Percentiles rank a stretch among this genome's conserved stretches.
Conservation (phyloP, 2,888 invertebrate species). For the Chrysodeixis includens region DNA sequence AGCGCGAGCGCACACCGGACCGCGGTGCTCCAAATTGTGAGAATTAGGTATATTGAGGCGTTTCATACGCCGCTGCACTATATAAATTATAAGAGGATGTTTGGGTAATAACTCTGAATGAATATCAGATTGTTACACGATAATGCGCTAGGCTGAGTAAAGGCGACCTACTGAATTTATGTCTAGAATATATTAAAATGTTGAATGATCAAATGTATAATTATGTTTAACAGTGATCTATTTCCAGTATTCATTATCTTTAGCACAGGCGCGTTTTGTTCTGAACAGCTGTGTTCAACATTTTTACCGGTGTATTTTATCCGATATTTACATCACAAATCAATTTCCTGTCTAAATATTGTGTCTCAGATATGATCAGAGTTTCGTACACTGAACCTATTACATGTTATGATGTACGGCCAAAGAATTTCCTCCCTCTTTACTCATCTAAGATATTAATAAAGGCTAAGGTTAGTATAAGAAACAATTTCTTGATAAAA, state of each 20-base stretch:
- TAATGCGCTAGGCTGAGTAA: constrained; percentile 30
- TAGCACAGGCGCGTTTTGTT: constrained; percentile 21
- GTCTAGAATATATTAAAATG: constrained; percentile 36
- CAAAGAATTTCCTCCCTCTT: constrained; percentile 8
- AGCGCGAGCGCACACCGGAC: constrained; percentile 77
- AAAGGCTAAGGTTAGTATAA: background rate
- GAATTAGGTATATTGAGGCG: constrained; percentile 73
- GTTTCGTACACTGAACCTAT: constrained; percentile 29
- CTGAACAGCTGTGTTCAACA: constrained; percentile 36
- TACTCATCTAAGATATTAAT: background rate
- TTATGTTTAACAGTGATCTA: constrained; percentile 26
- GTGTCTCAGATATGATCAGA: constrained; percentile 29
- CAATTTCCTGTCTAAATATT: constrained; percentile 54
- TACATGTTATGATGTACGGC: constrained; percentile 23
- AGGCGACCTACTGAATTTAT: constrained; percentile 50
- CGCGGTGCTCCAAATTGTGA: constrained; percentile 81
- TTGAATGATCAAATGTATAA: constrained; percentile 26
- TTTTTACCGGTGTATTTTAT: constrained; percentile 25
- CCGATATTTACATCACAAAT: constrained; percentile 57
- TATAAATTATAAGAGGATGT: constrained; percentile 80
- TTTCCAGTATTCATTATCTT: constrained; percentile 44
- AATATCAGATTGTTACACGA: constrained; percentile 68
- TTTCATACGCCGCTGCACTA: constrained; percentile 65
- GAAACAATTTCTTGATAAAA: background rate
- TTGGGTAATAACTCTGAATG: constrained; percentile 75